Percentiles rank a stretch among this genome's conserved stretches.
Evolutionary conservation across 2,888 invertebrate species (phyloP).

Genomic region (Chrysolina oricalcia): DNA sequence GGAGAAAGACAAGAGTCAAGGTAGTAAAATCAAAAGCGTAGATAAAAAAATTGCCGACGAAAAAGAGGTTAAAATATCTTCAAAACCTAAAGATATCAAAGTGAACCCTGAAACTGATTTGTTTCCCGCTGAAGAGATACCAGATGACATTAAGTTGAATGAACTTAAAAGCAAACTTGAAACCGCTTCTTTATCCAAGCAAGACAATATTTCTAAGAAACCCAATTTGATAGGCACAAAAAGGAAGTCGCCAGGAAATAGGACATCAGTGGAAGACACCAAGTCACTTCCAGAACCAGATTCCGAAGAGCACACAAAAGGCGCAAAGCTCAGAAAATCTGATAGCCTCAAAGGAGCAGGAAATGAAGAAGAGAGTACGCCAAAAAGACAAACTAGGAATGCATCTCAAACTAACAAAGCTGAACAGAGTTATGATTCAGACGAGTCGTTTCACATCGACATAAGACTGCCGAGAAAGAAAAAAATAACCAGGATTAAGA

Average conservation of each 20-base stretch:
- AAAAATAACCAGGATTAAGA: conserved; percentile 59
- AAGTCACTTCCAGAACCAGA: not conserved
- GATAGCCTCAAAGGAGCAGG: conserved; percentile 35
- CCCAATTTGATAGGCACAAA: not conserved
- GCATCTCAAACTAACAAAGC: conserved; percentile 48
- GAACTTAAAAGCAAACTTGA: conserved; percentile 26
- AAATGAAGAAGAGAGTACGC: conserved; percentile 34
- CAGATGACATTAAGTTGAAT: conserved; percentile 31
- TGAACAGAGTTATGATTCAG: conserved; percentile 59
- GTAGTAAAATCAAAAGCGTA: not conserved
- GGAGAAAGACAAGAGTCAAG: conserved; percentile 45
- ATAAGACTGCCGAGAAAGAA: conserved; percentile 60
- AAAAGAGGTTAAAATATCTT: not conserved
- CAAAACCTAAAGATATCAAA: not conserved
- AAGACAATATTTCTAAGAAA: conserved; percentile 38
- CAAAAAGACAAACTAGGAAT: conserved; percentile 57
- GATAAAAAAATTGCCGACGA: not conserved
- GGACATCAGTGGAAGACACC: not conserved
- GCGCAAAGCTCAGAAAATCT: conserved; percentile 41
- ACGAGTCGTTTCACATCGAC: conserved; percentile 61
- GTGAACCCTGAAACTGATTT: conserved; percentile 4
- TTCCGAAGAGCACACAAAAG: not conserved
- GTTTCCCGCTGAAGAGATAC: conserved; percentile 20
- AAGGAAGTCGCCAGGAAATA: conserved; percentile 18
- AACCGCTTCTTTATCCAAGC: conserved; percentile 13